A percentile compares a stretch with the other conserved stretches of the same genome.
Conservation (phyloP, 1,140 invertebrate species). For the Drosophila tristis region DNA sequence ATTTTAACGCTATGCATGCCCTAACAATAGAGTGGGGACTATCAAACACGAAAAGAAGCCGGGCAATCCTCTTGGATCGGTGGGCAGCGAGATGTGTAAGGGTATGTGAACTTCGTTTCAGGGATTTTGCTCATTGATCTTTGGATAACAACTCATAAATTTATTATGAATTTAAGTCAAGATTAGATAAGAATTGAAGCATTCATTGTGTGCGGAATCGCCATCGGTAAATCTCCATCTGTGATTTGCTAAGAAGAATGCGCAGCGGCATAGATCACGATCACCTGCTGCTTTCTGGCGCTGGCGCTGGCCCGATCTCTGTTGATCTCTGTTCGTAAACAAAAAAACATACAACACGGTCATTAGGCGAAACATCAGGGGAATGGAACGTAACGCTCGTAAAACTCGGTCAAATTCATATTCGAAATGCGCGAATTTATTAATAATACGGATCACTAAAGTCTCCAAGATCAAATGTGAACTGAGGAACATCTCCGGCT, state of each 20-base stretch:
- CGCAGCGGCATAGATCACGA: not conserved
- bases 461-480: constrained; percentile 43
- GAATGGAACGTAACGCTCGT: constrained; percentile 37
- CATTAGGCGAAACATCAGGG: constrained; percentile 37
- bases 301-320: not conserved
- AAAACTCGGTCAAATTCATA: constrained; percentile 74
- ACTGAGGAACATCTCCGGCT: too few relatives aligned
- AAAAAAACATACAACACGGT: constrained; percentile 31
- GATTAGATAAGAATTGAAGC: constrained; percentile 61
- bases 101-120: constrained; percentile 4
- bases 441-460: constrained; percentile 63
- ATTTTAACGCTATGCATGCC: constrained; percentile 16
- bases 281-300: constrained; percentile 2
- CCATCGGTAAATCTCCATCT: constrained; percentile 38
- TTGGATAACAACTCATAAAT: constrained; percentile 42
- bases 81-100: not conserved
- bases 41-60: too few relatives aligned
- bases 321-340: constrained; percentile 1
- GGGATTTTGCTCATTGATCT: not conserved
- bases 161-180: constrained; percentile 68
- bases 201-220: constrained; percentile 37
- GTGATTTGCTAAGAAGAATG: constrained; percentile 45
- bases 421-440: constrained; percentile 60
- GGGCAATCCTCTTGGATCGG: too few relatives aligned
- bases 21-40: not conserved